A percentile compares a stretch with the other conserved stretches of the same genome.
Conservation (phyloP, 1,140 invertebrate genomes). For the Brachionus plicatilis region DNA sequence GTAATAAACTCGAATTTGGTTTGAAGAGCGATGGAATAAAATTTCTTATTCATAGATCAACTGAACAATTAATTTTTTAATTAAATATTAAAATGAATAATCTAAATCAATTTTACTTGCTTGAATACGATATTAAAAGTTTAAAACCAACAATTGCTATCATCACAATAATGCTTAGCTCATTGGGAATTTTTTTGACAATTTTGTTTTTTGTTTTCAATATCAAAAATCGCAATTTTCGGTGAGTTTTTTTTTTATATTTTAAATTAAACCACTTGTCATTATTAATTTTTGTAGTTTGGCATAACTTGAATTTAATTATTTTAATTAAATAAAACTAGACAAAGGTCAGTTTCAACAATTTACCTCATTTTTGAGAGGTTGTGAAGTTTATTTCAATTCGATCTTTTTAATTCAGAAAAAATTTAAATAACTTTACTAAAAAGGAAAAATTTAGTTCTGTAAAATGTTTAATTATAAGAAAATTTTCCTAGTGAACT, state of each 20-base stretch:
- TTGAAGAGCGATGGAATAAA: not conserved
- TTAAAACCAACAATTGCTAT: constrained; percentile 3
- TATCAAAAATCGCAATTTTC: constrained; percentile 23
- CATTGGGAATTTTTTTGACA: constrained; percentile 2
- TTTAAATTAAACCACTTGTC: constrained; percentile 41
- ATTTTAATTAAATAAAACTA: too few relatives aligned
- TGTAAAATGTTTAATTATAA: too few relatives aligned
- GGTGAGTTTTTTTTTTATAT: not conserved
- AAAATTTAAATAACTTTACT: too few relatives aligned
- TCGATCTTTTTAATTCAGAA: too few relatives aligned
- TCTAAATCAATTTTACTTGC: not conserved
- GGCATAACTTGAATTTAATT: not conserved
- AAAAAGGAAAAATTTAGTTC: too few relatives aligned
- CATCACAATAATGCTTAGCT: not conserved
- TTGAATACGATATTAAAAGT: not conserved
- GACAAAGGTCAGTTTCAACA: too few relatives aligned
- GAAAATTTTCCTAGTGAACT: too few relatives aligned
- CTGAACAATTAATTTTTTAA: not conserved
- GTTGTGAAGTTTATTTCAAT: too few relatives aligned
- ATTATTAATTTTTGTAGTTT: constrained; percentile 42
- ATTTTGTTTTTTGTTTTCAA: constrained; percentile 37
- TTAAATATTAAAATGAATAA: not conserved
- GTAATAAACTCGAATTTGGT: not conserved
- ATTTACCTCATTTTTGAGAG: too few relatives aligned
- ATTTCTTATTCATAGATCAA: not conserved